Evolutionary conservation across 2,888 invertebrate genomes (phyloP), one percentile per base, ranked within the genome.

Genomic region (Phyllotreta cruciferae): DNA sequence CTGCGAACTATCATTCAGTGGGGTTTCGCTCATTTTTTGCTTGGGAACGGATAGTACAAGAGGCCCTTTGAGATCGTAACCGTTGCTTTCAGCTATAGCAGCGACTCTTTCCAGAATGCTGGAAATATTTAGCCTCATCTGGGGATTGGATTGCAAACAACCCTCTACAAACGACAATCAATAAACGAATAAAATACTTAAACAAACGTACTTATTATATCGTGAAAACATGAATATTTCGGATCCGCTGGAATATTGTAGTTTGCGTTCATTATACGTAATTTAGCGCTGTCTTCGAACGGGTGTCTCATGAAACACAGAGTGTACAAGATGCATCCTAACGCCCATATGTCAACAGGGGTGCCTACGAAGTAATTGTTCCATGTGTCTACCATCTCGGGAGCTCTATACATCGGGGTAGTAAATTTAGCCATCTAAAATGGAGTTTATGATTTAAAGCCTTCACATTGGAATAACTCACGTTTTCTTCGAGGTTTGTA

Each of bases 361-460:
- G 92, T 88, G 61, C 96, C 96, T 70, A 99, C 96, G 66, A 91
- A 92, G 78, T 91, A 90, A 80, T 99, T 97, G 76, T 91, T 94
- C 93, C 98, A 99, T 3, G 97, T 94, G 79, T 98, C 98, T 68
- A 98, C 85, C 91, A 98, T 96, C 85, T 99, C 99, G 36, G 99
- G 99, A 0, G 98, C 93, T 78, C 99, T 86, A 82, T 99, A 99
- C 98, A 94, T 94, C 0, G 94, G 94, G 7, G 94, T 94, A 14
- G 94, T 94, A 74, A 87, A 89, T 75, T 87, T 86, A 47, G 90
- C 89, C 84, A 92, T 83, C 87, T 91, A 80, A 64, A 85, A 83
- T 44, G 14, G 44, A 53, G 14, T 39, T 24, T 45, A 35, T 14
- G 7, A 39, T 37, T 50, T n/a, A 41, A 44, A 44, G 4, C 10